phyloP scores from a whole-genome alignment of 2,113 vertebrate species.

The Setophaga coronata region DNA sequence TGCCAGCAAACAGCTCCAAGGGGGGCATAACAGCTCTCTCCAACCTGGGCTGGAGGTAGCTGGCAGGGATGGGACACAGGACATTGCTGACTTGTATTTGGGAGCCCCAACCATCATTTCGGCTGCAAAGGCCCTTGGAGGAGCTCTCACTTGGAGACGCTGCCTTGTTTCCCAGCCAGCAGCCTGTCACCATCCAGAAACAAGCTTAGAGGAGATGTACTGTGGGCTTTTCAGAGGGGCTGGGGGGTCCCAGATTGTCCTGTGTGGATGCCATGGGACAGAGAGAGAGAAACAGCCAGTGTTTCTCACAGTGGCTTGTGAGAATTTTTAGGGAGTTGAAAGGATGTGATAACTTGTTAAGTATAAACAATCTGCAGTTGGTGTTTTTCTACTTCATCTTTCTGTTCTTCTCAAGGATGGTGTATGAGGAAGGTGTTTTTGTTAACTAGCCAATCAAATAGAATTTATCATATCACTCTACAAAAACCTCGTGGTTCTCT shows the following conservation, averaged over 20 bases:
- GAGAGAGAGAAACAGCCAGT: too few species aligned
- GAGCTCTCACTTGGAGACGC: neutral
- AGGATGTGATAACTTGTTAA: too few species aligned
- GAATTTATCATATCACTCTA: too few species aligned
- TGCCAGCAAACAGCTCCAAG: neutral
- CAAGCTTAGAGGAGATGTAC: neutral
- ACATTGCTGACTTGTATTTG: neutral
- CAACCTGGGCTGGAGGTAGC: neutral
- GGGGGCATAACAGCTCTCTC: neutral
- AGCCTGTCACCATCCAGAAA: neutral
- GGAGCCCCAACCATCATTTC: neutral
- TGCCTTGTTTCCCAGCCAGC: neutral
- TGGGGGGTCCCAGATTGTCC: rapidly evolving
- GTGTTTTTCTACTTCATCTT: too few species aligned
- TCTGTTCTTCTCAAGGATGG: too few species aligned
- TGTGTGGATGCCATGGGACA: too few species aligned
- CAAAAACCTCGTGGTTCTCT: too few species aligned
- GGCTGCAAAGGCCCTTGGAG: neutral
- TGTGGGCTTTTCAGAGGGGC: neutral
- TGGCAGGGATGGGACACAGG: neutral
- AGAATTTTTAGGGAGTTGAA: too few species aligned
- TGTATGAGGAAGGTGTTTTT: too few species aligned
- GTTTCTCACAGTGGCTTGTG: too few species aligned
- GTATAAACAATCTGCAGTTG: too few species aligned
- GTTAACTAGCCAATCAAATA: too few species aligned